Conservation (phyloP, 2,888 invertebrate species). For the Oxytorus armatus region DNA sequence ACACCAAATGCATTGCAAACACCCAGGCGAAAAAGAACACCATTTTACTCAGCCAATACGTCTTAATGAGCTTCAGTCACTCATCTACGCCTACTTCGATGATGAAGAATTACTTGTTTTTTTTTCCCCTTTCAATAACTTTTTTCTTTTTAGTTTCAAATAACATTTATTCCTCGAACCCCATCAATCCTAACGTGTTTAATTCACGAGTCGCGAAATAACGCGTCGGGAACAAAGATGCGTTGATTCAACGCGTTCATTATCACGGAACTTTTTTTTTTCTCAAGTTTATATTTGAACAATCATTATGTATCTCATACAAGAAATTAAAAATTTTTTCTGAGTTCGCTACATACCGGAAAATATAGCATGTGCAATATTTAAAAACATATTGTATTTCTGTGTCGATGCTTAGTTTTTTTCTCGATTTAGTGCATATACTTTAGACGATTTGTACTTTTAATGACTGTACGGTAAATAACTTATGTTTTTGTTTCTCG, state of each 20-base stretch:
- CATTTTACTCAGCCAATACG: constrained; percentile 81
- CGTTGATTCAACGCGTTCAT: constrained; percentile 30
- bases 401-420: not conserved
- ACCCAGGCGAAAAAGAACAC: constrained; percentile 82
- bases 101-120: constrained; percentile 1
- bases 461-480: too few relatives aligned
- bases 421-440: not conserved
- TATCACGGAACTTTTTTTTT: not conserved
- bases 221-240: not conserved
- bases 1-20: constrained; percentile 85
- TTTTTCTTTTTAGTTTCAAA: constrained; percentile 1
- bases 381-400: too few relatives aligned
- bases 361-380: too few relatives aligned
- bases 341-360: too few relatives aligned
- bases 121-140: not conserved
- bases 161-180: constrained; percentile 2
- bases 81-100: constrained; percentile 63
- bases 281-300: too few relatives aligned
- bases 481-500: too few relatives aligned
- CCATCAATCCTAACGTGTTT: not conserved
- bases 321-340: too few relatives aligned
- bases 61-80: constrained; percentile 68
- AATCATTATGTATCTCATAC: too few relatives aligned
- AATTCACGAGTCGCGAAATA: constrained; percentile 14
- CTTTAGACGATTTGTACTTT: not conserved